These are phyloP conservation scores for Sialia sialis DNA, from an alignment of 2,113 vertebrate species.

Conservation along the genomic window DNA sequence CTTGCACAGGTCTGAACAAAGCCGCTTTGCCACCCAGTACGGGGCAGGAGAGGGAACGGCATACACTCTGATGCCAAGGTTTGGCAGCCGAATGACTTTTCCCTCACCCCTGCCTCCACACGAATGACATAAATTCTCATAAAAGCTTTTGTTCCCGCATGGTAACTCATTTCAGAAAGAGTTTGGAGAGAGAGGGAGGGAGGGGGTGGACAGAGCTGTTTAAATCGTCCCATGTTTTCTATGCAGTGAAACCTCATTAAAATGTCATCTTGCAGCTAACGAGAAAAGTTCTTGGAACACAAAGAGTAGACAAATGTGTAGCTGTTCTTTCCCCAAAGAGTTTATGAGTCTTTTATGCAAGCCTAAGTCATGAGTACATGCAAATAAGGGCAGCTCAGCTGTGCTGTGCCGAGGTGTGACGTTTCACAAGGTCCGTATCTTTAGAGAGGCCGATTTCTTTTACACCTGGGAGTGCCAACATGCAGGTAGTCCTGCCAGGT, in stretches of 20 bases:
- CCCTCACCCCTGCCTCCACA: neutral
- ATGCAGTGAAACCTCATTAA: slow-evolving; percentile 58
- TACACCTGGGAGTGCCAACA: neutral
- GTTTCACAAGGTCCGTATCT: neutral
- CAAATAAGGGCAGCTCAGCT: slow-evolving; percentile 36
- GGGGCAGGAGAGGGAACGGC: neutral
- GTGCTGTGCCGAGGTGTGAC: neutral
- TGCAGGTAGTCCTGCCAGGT: neutral
- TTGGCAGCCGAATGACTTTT: neutral
- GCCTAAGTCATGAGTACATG: neutral
- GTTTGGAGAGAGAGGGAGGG: neutral
- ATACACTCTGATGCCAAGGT: neutral
- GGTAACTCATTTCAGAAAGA: slow-evolving; percentile 10
- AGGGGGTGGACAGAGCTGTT: neutral
- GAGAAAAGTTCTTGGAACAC: slow-evolving; percentile 59
- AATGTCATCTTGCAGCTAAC: slow-evolving; percentile 53
- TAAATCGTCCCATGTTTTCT: slow-evolving; percentile 17
- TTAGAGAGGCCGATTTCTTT: neutral
- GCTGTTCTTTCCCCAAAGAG: neutral
- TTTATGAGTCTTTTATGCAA: slow-evolving; percentile 44
- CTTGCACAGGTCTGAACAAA: neutral
- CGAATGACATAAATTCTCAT: neutral
- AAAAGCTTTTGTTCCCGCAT: neutral
- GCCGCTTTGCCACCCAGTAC: neutral
- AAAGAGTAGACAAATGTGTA: slow-evolving; percentile 36